Base-by-base conservation (phyloP, 2,113 vertebrate species). In the Andinoacara biseriatus region DNA sequence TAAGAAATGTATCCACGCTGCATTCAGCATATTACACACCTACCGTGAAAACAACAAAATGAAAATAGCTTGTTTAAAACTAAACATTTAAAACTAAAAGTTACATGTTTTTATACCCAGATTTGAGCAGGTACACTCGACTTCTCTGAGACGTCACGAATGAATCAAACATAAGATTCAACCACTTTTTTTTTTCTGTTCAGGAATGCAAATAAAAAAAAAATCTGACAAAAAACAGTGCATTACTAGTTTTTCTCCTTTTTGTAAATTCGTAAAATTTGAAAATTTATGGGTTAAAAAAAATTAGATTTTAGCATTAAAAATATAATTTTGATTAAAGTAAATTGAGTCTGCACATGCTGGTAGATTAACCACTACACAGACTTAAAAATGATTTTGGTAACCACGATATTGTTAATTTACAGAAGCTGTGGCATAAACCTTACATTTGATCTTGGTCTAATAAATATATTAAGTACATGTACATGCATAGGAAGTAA, bases 11-110 rank as follows among this genome's bases (percentile, higher is more conserved):
- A 49, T 52, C 43, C 1, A 3, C 43, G 31, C 13, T 52, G 1
- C 7, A 52, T 31, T 26, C 29, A 69, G 43, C 24, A 49, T 26
- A 52, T n/a, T 52, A 46, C 10, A 54, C 24, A 40, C n/a, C n/a
- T n/a, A n/a, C n/a, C n/a, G n/a, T 17, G n/a, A 26, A 65, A 43
- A 46, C 14, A 6, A 46, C 14, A 15, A 46, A 17, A 17, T 2
- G 1, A 15, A 18, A 38, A 38, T 38, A 38, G 26, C 63, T 46
- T 40, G 38, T 10, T 67, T 46, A 46, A 46, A 67, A 26, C 2
- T 43, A 0, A 24, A 65, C 6, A n/a, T n/a, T n/a, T n/a, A 0
- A 24, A 17, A 43, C 13, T 43, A n/a, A 65, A 43, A n/a, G n/a
- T n/a, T 43, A 43, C 2, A 43, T 17, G 62, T 65, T 65, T 65